Conservation (phyloP, 2,888 invertebrate species). For the Acheta domesticus region DNA sequence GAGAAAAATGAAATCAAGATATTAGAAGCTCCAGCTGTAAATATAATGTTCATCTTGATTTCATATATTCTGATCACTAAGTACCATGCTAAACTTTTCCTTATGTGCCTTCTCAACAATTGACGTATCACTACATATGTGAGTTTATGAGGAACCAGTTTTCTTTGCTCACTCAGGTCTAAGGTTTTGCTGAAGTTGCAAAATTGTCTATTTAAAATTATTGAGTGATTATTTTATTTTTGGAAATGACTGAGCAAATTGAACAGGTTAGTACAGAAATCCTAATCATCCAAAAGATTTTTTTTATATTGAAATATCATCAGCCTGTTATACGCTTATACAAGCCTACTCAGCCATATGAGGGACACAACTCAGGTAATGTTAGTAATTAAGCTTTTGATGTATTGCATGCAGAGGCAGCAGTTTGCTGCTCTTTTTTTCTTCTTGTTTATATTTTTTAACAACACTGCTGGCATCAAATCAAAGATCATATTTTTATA, state of each 20-base stretch:
- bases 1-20: background rate
- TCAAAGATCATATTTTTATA: no score
- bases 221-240: background rate
- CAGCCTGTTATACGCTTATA: background rate
- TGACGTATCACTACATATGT: no score
- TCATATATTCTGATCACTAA: background rate
- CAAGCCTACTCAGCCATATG: constrained; percentile 18
- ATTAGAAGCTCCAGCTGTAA: background rate
- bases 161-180: no score
- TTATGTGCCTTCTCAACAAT: no score
- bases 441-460: no score
- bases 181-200: no score
- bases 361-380: constrained; percentile 9
- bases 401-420: background rate
- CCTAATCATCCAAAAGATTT: background rate
- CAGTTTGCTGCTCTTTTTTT: no score
- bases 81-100: no score
- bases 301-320: background rate
- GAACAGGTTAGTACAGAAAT: background rate
- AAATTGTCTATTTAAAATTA: no score
- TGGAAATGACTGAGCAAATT: background rate
- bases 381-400: background rate
- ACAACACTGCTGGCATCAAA: no score
- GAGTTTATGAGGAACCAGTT: no score
- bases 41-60: background rate